Evolutionary conservation across 1,140 invertebrate genomes (phyloP).

Genomic region (Atta cephalotes): DNA sequence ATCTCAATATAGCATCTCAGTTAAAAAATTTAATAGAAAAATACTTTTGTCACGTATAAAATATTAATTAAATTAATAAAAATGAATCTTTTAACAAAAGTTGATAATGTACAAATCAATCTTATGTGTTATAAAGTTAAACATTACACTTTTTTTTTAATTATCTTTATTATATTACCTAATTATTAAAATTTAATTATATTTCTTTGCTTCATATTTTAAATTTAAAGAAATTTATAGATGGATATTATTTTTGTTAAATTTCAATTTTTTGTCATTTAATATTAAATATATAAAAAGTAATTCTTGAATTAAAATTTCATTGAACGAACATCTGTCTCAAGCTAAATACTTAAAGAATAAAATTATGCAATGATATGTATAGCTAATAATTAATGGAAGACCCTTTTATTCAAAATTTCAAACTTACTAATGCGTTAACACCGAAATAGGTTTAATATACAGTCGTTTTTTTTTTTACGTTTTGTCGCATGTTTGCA

Average conservation of each 20-base stretch:
- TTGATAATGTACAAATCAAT: constrained; percentile 16
- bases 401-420: not conserved
- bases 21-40: not conserved
- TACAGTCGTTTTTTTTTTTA: not conserved
- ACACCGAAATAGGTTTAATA: not conserved
- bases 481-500: not conserved
- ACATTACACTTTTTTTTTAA: not conserved
- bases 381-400: not conserved
- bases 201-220: not conserved
- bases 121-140: not conserved
- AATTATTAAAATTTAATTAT: not conserved
- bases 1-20: not conserved
- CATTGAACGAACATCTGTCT: not conserved
- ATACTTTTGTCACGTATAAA: not conserved
- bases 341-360: not conserved
- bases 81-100: not conserved
- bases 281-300: not conserved
- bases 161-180: too few species aligned
- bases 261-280: constrained; percentile 4
- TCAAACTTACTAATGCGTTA: not conserved
- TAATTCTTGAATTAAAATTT: not conserved
- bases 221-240: not conserved
- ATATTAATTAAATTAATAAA: constrained; percentile 4
- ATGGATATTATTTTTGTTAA: not conserved
- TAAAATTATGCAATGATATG: not conserved